Base-by-base conservation (phyloP, 2,888 invertebrate species). In the Calliopum simillimum region DNA sequence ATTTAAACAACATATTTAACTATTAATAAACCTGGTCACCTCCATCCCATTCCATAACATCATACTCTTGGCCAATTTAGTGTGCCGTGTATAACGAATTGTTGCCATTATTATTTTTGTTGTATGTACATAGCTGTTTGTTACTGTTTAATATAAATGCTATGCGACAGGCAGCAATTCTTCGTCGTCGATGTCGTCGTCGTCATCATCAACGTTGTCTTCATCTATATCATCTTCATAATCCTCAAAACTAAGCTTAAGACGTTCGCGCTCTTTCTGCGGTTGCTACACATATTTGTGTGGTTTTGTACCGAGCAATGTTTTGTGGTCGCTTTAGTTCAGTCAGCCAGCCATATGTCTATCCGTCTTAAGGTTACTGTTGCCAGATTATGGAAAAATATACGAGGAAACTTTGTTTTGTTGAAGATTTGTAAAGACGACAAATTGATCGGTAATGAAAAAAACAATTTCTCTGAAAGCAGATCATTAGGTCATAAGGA, bases 11-110 rank as follows among this genome's bases (percentile, higher is more conserved):
- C n/a, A n/a, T n/a, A n/a, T n/a, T n/a, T n/a, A n/a, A n/a, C n/a
- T n/a, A n/a, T n/a, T n/a, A n/a, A n/a, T 33, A 64, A 21, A 51
- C 6, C 11, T 64, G 53, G 64, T 41, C 51, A 64, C 64, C 41
- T 43, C 21, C 4, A 19, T 4, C 5, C n/a, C 11, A 43, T 8
- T 13, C 44, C 44, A 33, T n/a, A 65, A 44, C 55, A 55, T 43
- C 14, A 49, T 65, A 44, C 23, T 55, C 53, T 25, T 64, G 14
- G 44, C 23, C 49, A 65, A 44, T 44, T 44, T 41, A 49, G 14
- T 12, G 19, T 49, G 33, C 49, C 59, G 33, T 47, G 25, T 59
- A 33, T 25, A 41, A n/a, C 58, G 59, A 49, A 59, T 47, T 47
- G 41, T 59, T 19, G 55, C n/a, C 33, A 44, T 61, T 59, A 19